Percentiles rank a stretch among this genome's conserved stretches.
phyloP scores from a whole-genome alignment of 1,140 invertebrate species.

The Marisa cornuarietis region DNA sequence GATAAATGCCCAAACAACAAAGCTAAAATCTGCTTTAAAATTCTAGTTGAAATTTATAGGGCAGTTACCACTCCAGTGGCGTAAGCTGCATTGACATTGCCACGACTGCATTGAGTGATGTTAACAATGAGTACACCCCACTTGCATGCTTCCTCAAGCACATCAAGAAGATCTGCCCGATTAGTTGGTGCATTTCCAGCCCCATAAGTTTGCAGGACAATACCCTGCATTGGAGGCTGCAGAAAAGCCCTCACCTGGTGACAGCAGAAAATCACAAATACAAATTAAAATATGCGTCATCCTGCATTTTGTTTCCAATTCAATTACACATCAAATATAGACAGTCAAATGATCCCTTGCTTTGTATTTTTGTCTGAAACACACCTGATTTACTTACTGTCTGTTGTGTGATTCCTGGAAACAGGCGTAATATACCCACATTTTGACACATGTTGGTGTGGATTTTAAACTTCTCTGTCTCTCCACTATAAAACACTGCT shows the following conservation, averaged over 20 bases:
- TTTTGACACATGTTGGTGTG: constrained; percentile 82
- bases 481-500: constrained; percentile 78
- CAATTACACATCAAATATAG: no score
- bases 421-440: constrained; percentile 86
- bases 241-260: constrained; percentile 78
- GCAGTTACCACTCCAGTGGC: constrained; percentile 79
- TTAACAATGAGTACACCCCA: constrained; percentile 91
- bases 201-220: constrained; percentile 93
- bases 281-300: no score
- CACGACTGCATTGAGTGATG: constrained; percentile 87
- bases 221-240: constrained; percentile 82
- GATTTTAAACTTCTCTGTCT: constrained; percentile 81
- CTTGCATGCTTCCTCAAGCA: constrained; percentile 77
- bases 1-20: no score
- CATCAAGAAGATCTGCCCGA: constrained; percentile 81
- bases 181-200: constrained; percentile 91
- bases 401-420: constrained; percentile 86
- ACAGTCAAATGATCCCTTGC: no score
- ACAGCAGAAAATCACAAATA: no score
- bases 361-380: background rate
- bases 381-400: constrained; percentile 70
- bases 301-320: no score
- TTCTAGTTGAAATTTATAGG: background rate
- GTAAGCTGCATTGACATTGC: constrained; percentile 78
- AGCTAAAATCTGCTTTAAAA: no score